A percentile compares a stretch with the other conserved stretches of the same genome.
Evolutionary conservation across 2,113 vertebrate species (phyloP).

Genomic region (Apodemus sylvaticus): DNA sequence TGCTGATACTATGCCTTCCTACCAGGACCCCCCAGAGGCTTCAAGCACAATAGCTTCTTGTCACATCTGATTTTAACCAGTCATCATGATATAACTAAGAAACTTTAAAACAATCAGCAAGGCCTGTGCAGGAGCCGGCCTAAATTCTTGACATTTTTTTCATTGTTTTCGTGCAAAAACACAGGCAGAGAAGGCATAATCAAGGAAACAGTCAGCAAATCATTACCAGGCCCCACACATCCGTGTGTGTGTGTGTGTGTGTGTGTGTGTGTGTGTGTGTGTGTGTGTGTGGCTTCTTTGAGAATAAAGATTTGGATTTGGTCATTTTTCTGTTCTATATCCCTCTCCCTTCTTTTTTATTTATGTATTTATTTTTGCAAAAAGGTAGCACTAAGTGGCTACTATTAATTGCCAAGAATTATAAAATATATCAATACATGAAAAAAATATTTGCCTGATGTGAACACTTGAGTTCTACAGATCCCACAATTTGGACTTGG

Average conservation of each 20-base stretch:
- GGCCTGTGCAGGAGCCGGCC: conserved; percentile 36
- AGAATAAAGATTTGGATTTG: neutral
- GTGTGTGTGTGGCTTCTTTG: neutral
- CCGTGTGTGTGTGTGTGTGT: neutral
- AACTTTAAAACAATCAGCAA: conserved; percentile 58
- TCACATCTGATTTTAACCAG: conserved; percentile 59
- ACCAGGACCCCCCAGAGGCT: neutral
- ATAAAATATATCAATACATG: neutral
- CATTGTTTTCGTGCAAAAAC: conserved; percentile 52
- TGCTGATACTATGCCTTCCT: neutral
- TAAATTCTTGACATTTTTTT: conserved; percentile 75
- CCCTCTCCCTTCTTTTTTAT: neutral
- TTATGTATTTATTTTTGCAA: neutral
- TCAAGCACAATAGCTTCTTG: neutral
- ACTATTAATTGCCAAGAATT: conserved; percentile 16
- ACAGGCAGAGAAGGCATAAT: neutral
- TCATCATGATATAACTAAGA: neutral
- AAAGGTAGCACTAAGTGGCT: neutral
- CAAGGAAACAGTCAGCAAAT: neutral
- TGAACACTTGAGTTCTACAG: neutral
- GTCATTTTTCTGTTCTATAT: neutral
- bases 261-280: neutral
- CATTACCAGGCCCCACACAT: neutral
- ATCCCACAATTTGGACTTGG: neutral
- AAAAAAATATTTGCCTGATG: neutral